phyloP scores from a whole-genome alignment of 2,113 vertebrate genomes.

The Oncorhynchus nerka region DNA sequence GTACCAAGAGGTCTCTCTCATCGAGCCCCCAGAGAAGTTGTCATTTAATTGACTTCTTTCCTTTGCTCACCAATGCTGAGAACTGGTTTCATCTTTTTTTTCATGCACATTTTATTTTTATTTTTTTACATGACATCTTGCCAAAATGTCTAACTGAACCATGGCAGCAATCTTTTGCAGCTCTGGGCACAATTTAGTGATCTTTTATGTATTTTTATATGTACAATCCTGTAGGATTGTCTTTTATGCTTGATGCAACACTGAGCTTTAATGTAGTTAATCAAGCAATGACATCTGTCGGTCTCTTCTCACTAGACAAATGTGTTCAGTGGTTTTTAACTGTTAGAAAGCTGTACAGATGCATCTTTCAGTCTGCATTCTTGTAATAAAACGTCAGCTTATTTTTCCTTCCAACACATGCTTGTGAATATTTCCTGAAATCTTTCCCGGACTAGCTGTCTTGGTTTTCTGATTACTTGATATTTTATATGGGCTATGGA shows the following conservation, averaged over 20 bases:
- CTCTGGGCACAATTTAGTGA: slow-evolving; percentile 38
- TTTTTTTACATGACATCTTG: slow-evolving; percentile 32
- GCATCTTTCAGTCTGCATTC: not conserved
- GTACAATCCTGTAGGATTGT: slow-evolving; percentile 43
- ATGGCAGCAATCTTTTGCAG: slow-evolving; percentile 51
- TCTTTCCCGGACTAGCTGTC: not conserved
- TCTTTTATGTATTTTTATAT: slow-evolving; percentile 59
- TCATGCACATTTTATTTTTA: not conserved
- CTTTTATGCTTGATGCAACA: slow-evolving; percentile 35
- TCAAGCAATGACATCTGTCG: slow-evolving; percentile 53
- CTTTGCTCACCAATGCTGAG: not conserved
- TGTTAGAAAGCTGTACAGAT: not conserved
- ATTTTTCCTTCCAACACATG: not conserved
- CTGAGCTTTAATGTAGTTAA: slow-evolving; percentile 52
- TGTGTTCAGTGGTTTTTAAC: not conserved
- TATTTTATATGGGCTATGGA: not conserved
- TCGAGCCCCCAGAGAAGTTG: slow-evolving; percentile 80
- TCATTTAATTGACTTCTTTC: slow-evolving; percentile 51
- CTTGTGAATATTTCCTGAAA: slow-evolving; percentile 14
- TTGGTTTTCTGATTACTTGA: not conserved
- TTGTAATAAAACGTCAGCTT: not conserved
- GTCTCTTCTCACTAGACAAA: not conserved
- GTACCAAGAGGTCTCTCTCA: slow-evolving; percentile 85
- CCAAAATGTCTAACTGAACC: slow-evolving; percentile 42
- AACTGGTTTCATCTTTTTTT: not conserved